Percentiles rank a stretch among this genome's conserved stretches.
These are phyloP conservation scores for Tupaia tana DNA, from an alignment of 2,113 vertebrate genomes.

Conservation along the genomic window DNA sequence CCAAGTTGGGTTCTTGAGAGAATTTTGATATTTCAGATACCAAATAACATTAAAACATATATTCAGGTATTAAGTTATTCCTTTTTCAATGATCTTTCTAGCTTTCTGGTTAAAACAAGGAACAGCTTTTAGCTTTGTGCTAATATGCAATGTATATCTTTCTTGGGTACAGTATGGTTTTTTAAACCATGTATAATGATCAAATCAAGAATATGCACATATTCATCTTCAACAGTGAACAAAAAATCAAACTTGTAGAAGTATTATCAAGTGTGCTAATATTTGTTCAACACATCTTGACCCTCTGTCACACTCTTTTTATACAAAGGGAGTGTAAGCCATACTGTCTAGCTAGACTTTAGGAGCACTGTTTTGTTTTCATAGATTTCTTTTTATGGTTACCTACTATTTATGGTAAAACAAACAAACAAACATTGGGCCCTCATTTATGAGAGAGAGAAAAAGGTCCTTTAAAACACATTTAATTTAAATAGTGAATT, in stretches of 20 bases:
- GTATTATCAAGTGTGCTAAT: too few species aligned
- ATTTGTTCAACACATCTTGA: not conserved
- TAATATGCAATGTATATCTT: too few species aligned
- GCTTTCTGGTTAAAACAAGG: not conserved
- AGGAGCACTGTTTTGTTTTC: not conserved
- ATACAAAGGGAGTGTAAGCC: not conserved
- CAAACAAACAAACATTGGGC: not conserved
- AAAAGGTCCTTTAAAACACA: not conserved
- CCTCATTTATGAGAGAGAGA: not conserved
- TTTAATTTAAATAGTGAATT: not conserved
- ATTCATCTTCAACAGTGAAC: too few species aligned
- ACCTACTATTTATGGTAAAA: not conserved
- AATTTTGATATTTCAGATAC: not conserved
- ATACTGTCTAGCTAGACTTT: not conserved
- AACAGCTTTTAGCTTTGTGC: not conserved
- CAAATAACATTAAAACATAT: not conserved
- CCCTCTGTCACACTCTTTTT: not conserved
- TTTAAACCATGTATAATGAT: too few species aligned
- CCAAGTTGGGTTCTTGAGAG: conserved; percentile 4
- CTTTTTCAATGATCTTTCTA: not conserved
- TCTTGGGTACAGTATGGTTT: too few species aligned
- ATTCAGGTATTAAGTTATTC: not conserved
- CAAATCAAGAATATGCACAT: too few species aligned
- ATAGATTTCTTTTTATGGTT: not conserved
- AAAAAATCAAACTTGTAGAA: too few species aligned